Conservation (phyloP, 2,113 vertebrate species). For the Reinhardtius hippoglossoides region DNA sequence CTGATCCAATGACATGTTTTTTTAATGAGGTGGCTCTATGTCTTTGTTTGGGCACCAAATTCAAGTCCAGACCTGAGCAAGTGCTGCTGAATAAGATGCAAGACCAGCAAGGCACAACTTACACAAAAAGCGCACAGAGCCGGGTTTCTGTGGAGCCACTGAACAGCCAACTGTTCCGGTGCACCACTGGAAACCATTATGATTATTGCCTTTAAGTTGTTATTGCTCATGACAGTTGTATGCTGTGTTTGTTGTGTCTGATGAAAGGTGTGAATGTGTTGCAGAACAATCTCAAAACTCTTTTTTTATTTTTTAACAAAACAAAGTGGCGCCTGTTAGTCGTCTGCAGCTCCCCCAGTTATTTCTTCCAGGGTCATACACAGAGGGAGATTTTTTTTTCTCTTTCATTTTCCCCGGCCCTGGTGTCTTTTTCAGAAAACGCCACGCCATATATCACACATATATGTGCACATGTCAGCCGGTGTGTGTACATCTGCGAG, state of each 20-base stretch:
- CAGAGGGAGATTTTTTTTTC: conserved; percentile 31
- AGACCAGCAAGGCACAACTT: conserved; percentile 53
- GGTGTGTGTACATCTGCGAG: conserved; percentile 56
- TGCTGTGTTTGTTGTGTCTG: neutral
- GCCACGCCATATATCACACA: conserved; percentile 63
- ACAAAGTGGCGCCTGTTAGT: conserved; percentile 27
- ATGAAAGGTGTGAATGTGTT: conserved; percentile 1
- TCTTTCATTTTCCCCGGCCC: conserved; percentile 66
- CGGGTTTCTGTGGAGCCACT: neutral
- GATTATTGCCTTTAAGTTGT: conserved; percentile 6
- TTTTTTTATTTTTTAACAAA: conserved; percentile 26
- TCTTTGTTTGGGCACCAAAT: conserved; percentile 76
- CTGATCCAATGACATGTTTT: conserved; percentile 83
- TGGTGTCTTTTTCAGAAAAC: conserved; percentile 60
- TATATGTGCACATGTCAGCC: conserved; percentile 61
- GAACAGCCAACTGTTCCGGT: conserved; percentile 36
- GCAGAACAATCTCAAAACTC: conserved; percentile 16
- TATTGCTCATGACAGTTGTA: neutral
- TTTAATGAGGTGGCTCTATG: conserved; percentile 79
- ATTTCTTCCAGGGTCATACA: conserved; percentile 61
- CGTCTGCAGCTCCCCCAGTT: conserved; percentile 31
- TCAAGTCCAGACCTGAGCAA: conserved; percentile 62
- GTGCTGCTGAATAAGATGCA: conserved; percentile 64
- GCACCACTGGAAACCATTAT: conserved; percentile 27
- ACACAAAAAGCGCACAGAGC: conserved; percentile 31